Conservation (phyloP, 2,113 vertebrate genomes). For the Pavo muticus region DNA sequence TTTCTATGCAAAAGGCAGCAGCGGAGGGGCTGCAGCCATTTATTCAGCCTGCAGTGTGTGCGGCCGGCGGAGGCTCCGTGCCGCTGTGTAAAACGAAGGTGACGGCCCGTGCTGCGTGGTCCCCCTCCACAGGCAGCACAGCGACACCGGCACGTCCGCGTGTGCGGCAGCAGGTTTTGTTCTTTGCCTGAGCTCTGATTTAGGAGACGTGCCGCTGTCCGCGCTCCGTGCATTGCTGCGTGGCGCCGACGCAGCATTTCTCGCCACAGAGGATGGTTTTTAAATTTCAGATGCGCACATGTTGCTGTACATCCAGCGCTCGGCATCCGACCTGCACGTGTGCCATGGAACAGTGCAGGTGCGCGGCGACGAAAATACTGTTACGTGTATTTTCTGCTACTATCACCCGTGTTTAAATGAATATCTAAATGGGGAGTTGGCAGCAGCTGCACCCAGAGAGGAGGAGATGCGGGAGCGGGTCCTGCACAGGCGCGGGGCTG, state of each 20-base stretch:
- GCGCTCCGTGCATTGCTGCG: neutral
- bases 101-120: neutral
- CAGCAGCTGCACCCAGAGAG: constrained; percentile 70
- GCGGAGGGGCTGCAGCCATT: neutral
- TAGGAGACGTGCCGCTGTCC: neutral
- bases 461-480: constrained; percentile 82
- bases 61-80: neutral
- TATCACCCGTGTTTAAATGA: constrained; percentile 69
- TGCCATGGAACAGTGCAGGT: neutral
- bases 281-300: neutral
- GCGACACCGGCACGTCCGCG: neutral
- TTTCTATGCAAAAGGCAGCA: constrained; percentile 13
- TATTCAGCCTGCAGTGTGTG: neutral
- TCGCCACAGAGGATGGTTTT: constrained; percentile 10
- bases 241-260: neutral
- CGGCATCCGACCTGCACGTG: neutral
- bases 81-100: neutral
- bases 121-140: too few species aligned
- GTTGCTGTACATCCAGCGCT: neutral
- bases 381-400: constrained; percentile 73
- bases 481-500: constrained; percentile 90
- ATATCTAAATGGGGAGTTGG: constrained; percentile 71
- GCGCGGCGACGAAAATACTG: constrained; percentile 47
- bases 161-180: constrained; percentile 9
- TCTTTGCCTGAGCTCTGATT: neutral